Base-by-base conservation (phyloP, 1,140 invertebrate genomes). In the Ditylenchus dipsaci region DNA sequence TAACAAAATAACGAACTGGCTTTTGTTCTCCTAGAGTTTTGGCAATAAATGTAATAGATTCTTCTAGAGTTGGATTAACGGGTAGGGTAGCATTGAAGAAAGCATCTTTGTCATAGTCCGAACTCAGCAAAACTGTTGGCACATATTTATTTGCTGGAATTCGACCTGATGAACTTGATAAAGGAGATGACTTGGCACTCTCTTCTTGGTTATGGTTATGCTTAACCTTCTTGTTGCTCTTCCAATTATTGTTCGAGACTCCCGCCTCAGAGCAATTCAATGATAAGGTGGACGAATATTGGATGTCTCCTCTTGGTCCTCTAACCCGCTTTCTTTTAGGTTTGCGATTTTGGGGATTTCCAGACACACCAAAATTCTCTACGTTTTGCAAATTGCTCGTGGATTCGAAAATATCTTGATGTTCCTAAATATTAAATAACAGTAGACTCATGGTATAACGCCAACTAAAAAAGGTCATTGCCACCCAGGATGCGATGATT, bases 1-100 rank as follows among this genome's bases (percentile, higher is more conserved):
- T 7, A 61, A 33, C 11, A 0, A 56, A 29, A 38, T 21, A 61
- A 60, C 64, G 30, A 49, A 73, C 72, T 8, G 72, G 71, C 1
- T 30, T 15, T 45, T 47, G 56, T 38, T 73, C 72, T 21, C 72
- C 72, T 9, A 73, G 29, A 3, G 72, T 72, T 11, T 75, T 47
- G 11, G 58, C 69, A n/a, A 73, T 27, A 13, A 15, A 47, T 9
- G 38, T 56, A 19, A 72, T 29, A n/a, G 65, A 23, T 19, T 73
- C 70, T 42, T 66, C 30, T 19, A 63, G 57, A 30, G 49, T 19
- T 8, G 21, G 43, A n/a, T 72, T 49, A 43, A 67, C 43, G n/a
- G 59, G 29, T 15, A 70, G 21, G 9, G 33, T 15, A 17, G 53
- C 49, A 17, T 53, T 38, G 26, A 57, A 69, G 1, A 70, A 57